Base-by-base conservation (phyloP, 1,140 invertebrate species). In the Lamellibrachia luymesi region DNA sequence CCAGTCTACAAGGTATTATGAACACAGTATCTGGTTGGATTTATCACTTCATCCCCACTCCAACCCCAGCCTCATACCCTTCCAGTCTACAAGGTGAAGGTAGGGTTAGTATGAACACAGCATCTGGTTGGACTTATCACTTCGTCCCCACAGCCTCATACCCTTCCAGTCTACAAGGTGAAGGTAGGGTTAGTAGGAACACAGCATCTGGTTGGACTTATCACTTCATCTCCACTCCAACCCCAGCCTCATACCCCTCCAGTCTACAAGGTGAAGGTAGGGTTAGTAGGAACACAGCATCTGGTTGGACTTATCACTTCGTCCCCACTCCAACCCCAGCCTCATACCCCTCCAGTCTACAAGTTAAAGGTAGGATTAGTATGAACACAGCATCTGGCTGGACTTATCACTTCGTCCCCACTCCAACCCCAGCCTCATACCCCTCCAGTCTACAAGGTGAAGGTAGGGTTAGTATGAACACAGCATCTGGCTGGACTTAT, bases 161-260 rank as follows among this genome's bases (percentile, higher is more conserved):
- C 13, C 94, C 94, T 64, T 95, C 95, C 17, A 96, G 93, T 93
- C 96, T 96, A n/a, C 49, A 91, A 49, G 22, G 49, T n/a, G 17
- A n/a, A 90, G 80, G n/a, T 17, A 90, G 80, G n/a, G 80, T 22
- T 1, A 38, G 38, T 38, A 38, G 0, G 38, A 38, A 38, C 38
- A 38, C 38, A 38, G 1, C 38, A 38, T 38, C 38, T 38, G 38
- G 38, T 1, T 38, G 38, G 38, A 38, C 38, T 38, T 38, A 38
- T 38, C 38, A 96, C n/a, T 95, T 95, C 51, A 94, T 94, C 5
- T 95, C 93, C 94, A 96, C 95, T 93, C 94, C 94, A 2, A 94
- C 95, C 51, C 96, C 96, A 56, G 95, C 95, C 94, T 96, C 96
- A 50, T 96, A 93, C 13, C 94, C 94, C 80, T 95, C 95, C 17